Base-by-base conservation (phyloP, 2,113 vertebrate species). In the human region DNA sequence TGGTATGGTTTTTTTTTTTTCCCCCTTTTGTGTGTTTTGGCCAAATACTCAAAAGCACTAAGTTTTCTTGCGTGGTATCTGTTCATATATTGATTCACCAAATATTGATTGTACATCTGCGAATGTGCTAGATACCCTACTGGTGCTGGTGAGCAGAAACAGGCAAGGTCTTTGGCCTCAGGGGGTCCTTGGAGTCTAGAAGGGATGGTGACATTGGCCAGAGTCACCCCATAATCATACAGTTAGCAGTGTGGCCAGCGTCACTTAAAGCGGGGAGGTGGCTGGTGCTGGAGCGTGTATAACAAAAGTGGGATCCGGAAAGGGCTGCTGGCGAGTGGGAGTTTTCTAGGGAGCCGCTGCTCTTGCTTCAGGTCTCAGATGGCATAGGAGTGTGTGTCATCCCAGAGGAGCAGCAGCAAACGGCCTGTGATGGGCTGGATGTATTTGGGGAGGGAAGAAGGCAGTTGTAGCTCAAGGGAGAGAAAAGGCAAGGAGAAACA, bases 251-350 rank as follows among this genome's bases (percentile, higher is more conserved):
- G 57, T 30, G 43, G 2, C 25, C 22, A 30, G n/a, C 3, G 16
- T 79, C 27, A 0, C 45, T 66, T 3, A 5, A 32, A 45, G 10
- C 22, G 52, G 11, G 23, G 35, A 55, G 32, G 78, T 16, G 40
- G 73, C 52, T 10, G 72, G 30, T 45, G 9, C 64, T 2, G 12
- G 55, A 75, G 1, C 1, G 0, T 1, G 0, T 2, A 4, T 5
- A 2, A 66, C 73, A 18, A 68, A n/a, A 55, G 25, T 0, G 48
- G 61, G 32, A 10, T n/a, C 32, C 2, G 23, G 32, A 43, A 9
- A 14, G 40, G 61, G 23, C 13, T 16, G 30, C n/a, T 40, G 38
- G 25, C 4, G 16, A 25, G 43, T 14, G 10, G 75, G 1, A 2
- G 9, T 64, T 30, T 23, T 9, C 38, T 13, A 61, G 50, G 2